phyloP scores from a whole-genome alignment of 2,888 invertebrate species.

The Nudaria mundana region DNA sequence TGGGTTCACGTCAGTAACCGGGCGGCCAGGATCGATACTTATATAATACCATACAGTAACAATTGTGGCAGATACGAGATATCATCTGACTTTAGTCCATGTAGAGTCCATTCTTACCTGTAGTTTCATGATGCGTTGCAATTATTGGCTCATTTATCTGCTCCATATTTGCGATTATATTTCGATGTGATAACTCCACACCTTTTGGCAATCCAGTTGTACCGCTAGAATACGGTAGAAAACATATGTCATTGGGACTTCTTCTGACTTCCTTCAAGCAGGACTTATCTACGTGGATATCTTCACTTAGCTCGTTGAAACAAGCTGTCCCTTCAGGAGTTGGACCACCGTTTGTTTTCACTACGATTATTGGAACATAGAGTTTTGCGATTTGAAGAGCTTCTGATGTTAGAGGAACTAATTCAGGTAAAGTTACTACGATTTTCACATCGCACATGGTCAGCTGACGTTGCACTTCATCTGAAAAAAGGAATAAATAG shows the following conservation, averaged over 20 bases:
- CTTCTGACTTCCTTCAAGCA: constrained; percentile 71
- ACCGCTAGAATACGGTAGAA: constrained; percentile 92
- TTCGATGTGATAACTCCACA: constrained; percentile 84
- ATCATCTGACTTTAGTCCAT: too few relatives aligned
- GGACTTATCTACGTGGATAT: constrained; percentile 76
- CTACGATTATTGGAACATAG: constrained; percentile 78
- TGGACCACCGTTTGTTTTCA: constrained; percentile 60
- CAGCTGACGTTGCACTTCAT: constrained; percentile 87
- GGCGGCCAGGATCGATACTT: too few relatives aligned
- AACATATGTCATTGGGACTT: constrained; percentile 80
- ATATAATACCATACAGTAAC: too few relatives aligned
- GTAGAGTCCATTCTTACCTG: too few relatives aligned
- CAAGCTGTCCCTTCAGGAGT: constrained; percentile 74
- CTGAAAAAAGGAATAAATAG: too few relatives aligned
- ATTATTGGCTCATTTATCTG: constrained; percentile 59
- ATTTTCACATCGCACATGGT: constrained; percentile 82
- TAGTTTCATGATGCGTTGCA: constrained; percentile 54
- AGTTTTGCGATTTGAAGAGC: constrained; percentile 73
- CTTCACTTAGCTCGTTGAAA: constrained; percentile 83
- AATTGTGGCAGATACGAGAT: too few relatives aligned
- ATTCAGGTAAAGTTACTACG: constrained; percentile 82
- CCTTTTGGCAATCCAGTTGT: constrained; percentile 93
- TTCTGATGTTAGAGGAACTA: constrained; percentile 66
- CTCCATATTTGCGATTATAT: constrained; percentile 77
- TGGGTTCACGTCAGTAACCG: too few relatives aligned